A percentile compares a stretch with the other conserved stretches of the same genome.
Evolutionary conservation across 1,140 invertebrate genomes (phyloP).

Genomic region (Ooceraea biroi): DNA sequence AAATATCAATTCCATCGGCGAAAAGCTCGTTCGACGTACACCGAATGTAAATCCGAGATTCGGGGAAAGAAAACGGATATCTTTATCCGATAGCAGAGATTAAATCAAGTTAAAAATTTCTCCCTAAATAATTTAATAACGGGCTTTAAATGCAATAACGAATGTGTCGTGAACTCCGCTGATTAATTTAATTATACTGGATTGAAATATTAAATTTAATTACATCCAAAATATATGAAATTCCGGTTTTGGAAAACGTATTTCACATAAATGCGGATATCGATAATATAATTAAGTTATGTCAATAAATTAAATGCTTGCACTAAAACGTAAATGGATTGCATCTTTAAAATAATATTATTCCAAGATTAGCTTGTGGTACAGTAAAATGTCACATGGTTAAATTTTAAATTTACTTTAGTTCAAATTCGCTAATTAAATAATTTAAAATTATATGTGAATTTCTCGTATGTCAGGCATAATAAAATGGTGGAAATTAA

Average conservation of each 20-base stretch:
- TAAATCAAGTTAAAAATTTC: slow-evolving; percentile 51
- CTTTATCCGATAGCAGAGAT: neutral
- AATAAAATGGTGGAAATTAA: neutral
- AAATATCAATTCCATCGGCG: slow-evolving; percentile 73
- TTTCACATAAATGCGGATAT: neutral
- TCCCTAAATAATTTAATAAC: slow-evolving; percentile 33
- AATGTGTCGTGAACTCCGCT: slow-evolving; percentile 4
- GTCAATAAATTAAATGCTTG: neutral
- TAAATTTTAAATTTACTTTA: neutral
- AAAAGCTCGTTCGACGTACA: slow-evolving; percentile 62
- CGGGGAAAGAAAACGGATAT: neutral
- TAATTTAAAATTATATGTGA: neutral
- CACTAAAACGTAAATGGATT: neutral
- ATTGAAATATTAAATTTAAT: slow-evolving; percentile 35
- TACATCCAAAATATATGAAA: neutral
- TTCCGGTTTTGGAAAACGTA: neutral
- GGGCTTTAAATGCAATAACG: neutral
- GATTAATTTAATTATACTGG: slow-evolving; percentile 41
- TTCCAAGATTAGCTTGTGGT: neutral
- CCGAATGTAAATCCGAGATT: slow-evolving; percentile 40
- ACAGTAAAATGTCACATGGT: neutral
- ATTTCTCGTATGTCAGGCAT: neutral
- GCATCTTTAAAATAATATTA: neutral
- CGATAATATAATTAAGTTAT: neutral
- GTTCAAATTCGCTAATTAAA: too few species aligned